Percentiles rank a stretch among this genome's conserved stretches.
Evolutionary conservation across 2,797 vertebrate species (phyloP).

Genomic region (Phalloptychus januarius): DNA sequence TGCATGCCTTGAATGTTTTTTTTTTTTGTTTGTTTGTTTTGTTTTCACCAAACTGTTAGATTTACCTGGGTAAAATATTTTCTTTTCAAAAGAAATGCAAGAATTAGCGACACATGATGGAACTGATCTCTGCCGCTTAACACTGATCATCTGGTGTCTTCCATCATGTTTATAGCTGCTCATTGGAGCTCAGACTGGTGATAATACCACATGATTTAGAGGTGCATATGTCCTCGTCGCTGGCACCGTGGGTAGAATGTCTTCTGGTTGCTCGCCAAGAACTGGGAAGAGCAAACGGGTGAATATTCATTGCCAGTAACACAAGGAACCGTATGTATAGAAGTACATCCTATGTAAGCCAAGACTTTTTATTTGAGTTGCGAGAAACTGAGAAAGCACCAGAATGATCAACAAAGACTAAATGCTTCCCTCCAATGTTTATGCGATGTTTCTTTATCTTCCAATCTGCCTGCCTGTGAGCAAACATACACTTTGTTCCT

Average conservation of each 20-base stretch:
- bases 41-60: not conserved
- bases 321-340: not conserved
- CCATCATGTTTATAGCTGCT: conserved; percentile 67
- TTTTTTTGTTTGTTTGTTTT: not conserved
- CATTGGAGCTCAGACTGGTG: conserved; percentile 59
- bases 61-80: not conserved
- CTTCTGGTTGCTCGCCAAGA: conserved; percentile 52
- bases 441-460: conserved; percentile 29
- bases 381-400: not conserved
- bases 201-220: conserved; percentile 70
- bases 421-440: conserved; percentile 2
- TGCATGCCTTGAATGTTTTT: not conserved
- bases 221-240: conserved; percentile 66
- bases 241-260: conserved; percentile 25
- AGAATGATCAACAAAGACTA: not conserved
- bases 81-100: conserved; percentile 20
- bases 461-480: conserved; percentile 11
- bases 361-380: not conserved
- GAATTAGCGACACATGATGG: conserved; percentile 49
- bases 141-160: conserved; percentile 68
- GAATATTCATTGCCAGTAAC: conserved; percentile 38
- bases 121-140: conserved; percentile 53
- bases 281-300: conserved; percentile 43
- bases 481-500: conserved; percentile 18
- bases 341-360: not conserved